These are phyloP conservation scores for Drosophila nannoptera DNA, from an alignment of 1,140 invertebrate genomes.

Conservation along the genomic window DNA sequence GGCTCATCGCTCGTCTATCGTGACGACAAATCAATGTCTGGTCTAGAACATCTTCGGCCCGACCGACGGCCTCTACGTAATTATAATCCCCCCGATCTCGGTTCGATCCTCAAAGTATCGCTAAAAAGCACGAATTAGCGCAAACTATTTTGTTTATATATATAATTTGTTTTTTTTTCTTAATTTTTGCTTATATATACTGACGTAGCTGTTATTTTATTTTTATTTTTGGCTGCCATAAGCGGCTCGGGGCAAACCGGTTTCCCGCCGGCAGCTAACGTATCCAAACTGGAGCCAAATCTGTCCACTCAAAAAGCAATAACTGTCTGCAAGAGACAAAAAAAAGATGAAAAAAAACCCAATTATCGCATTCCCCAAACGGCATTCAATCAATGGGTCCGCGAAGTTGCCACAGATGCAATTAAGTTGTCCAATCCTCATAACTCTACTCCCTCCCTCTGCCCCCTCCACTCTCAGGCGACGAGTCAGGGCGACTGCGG, in stretches of 20 bases:
- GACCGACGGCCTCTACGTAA: slow-evolving; percentile 31
- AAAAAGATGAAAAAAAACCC: slow-evolving; percentile 5
- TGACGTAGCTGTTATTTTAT: slow-evolving; percentile 1
- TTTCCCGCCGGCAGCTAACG: background rate
- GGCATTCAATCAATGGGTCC: slow-evolving; percentile 26
- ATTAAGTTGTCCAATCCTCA: slow-evolving; percentile 10
- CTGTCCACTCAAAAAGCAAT: slow-evolving; percentile 30
- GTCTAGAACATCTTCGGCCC: slow-evolving; percentile 40
- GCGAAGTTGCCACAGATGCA: slow-evolving; percentile 4
- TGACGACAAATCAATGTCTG: slow-evolving; percentile 9
- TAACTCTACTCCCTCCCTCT: background rate
- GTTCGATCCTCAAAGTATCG: slow-evolving; percentile 14
- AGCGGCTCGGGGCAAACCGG: slow-evolving; percentile 28
- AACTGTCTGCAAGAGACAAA: slow-evolving; percentile 11
- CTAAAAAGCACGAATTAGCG: slow-evolving; percentile 41
- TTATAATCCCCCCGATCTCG: slow-evolving; percentile 14
- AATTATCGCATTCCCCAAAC: slow-evolving; percentile 25
- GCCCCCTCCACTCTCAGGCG: too few relatives aligned
- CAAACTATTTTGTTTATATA: slow-evolving; percentile 20
- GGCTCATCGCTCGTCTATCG: slow-evolving; percentile 6
- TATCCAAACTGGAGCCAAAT: slow-evolving; percentile 5
- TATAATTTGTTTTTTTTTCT: too few relatives aligned
- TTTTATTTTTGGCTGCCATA: slow-evolving; percentile 18
- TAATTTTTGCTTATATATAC: slow-evolving; percentile 13
- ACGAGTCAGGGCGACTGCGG: background rate